Percentiles rank a stretch among this genome's conserved stretches.
These are phyloP conservation scores for Empidonax traillii DNA, from an alignment of 2,113 vertebrate species.

Conservation along the genomic window DNA sequence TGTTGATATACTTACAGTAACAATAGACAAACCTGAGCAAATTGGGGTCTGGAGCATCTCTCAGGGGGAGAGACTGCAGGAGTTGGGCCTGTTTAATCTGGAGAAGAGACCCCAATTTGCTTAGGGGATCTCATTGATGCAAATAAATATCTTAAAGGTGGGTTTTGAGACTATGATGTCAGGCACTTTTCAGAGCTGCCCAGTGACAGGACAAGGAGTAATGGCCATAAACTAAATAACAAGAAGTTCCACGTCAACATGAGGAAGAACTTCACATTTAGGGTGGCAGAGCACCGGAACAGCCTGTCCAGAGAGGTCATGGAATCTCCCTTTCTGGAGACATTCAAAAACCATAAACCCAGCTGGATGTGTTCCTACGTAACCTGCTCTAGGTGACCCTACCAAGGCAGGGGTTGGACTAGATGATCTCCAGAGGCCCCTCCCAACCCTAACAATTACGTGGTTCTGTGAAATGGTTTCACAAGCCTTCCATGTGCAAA, in stretches of 20 bases:
- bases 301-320: background rate
- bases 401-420: background rate
- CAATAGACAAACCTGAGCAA: background rate
- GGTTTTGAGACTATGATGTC: background rate
- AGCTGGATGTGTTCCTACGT: background rate
- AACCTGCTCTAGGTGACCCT: background rate
- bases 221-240: background rate
- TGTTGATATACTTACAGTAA: background rate
- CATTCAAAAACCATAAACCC: background rate
- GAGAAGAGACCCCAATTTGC: background rate
- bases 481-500: background rate
- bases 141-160: background rate
- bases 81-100: background rate
- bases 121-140: background rate
- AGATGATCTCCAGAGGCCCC: background rate
- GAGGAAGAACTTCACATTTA: background rate
- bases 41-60: background rate
- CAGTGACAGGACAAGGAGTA: background rate
- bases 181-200: background rate
- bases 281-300: background rate
- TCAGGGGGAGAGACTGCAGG: background rate
- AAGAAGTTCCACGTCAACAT: background rate
- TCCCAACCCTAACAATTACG: background rate
- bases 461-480: background rate
- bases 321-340: background rate